These are phyloP conservation scores for Boulengeromyrus knoepffleri DNA, from an alignment of 2,113 vertebrate genomes.

Conservation along the genomic window DNA sequence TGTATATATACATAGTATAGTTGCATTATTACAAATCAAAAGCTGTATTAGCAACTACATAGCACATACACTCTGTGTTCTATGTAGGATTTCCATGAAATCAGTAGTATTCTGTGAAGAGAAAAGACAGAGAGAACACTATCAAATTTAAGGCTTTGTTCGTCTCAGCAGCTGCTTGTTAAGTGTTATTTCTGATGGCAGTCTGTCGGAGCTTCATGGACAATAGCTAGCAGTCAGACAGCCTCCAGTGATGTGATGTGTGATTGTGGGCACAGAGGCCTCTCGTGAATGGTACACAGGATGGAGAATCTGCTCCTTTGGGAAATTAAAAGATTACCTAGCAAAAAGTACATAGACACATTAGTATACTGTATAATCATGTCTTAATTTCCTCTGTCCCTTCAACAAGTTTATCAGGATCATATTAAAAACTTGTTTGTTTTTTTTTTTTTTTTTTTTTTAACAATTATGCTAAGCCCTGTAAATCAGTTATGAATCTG, in stretches of 20 bases:
- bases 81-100: neutral
- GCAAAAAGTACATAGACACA: neutral
- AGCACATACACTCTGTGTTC: neutral
- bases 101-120: neutral
- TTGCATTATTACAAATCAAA: neutral
- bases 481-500: neutral
- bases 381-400: neutral
- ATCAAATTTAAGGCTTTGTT: neutral
- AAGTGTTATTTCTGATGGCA: neutral
- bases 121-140: neutral
- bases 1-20: neutral
- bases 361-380: neutral
- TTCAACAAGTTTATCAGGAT: neutral
- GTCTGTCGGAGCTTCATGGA: neutral
- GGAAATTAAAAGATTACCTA: neutral
- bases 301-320: neutral
- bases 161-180: neutral
- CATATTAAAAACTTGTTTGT: neutral
- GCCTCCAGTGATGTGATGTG: neutral
- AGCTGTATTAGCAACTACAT: neutral
- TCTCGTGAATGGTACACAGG: neutral
- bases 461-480: neutral
- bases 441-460: neutral
- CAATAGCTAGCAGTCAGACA: neutral
- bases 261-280: neutral